Evolutionary conservation across 64 coral and sea anemone genomes (phyloP).

Genomic region (Orbicella faveolata): DNA sequence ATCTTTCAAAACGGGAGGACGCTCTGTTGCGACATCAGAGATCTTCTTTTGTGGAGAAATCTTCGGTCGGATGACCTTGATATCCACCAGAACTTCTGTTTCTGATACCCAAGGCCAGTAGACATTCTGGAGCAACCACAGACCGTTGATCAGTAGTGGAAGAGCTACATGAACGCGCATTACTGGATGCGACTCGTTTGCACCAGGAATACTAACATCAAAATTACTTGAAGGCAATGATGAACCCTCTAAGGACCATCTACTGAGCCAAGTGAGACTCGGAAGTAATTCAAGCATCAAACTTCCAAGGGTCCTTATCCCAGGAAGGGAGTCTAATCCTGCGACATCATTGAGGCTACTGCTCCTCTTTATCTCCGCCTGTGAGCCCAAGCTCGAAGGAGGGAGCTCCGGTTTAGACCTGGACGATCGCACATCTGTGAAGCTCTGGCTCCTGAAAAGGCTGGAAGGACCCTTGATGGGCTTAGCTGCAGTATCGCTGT

Average conservation of each 20-base stretch:
- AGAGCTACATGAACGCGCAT: slow-evolving; percentile 79
- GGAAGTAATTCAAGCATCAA: slow-evolving; percentile 71
- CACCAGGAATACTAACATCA: slow-evolving; percentile 1
- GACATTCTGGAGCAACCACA: slow-evolving; percentile 82
- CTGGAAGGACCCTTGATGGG: not conserved
- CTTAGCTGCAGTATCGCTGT: slow-evolving; percentile 8
- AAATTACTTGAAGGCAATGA: slow-evolving; percentile 49
- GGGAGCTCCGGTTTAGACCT: not conserved
- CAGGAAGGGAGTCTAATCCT: slow-evolving; percentile 54
- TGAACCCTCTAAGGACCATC: slow-evolving; percentile 67
- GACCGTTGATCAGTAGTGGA: slow-evolving; percentile 63
- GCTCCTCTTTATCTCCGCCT: slow-evolving; percentile 47
- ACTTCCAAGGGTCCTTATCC: slow-evolving; percentile 47
- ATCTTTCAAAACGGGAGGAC: not conserved
- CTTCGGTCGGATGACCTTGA: slow-evolving; percentile 4
- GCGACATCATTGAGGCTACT: slow-evolving; percentile 79
- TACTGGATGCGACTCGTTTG: slow-evolving; percentile 51
- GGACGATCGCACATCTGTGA: slow-evolving; percentile 70
- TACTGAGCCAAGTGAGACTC: slow-evolving; percentile 63
- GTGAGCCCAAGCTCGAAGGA: not conserved
- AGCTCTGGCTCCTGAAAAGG: slow-evolving; percentile 77
- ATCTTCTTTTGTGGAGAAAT: not conserved
- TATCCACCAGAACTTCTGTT: slow-evolving; percentile 13
- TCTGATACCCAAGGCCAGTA: slow-evolving; percentile 64
- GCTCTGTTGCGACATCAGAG: not conserved